These are phyloP conservation scores for Puma concolor DNA, from an alignment of 2,113 vertebrate genomes.

Conservation along the genomic window DNA sequence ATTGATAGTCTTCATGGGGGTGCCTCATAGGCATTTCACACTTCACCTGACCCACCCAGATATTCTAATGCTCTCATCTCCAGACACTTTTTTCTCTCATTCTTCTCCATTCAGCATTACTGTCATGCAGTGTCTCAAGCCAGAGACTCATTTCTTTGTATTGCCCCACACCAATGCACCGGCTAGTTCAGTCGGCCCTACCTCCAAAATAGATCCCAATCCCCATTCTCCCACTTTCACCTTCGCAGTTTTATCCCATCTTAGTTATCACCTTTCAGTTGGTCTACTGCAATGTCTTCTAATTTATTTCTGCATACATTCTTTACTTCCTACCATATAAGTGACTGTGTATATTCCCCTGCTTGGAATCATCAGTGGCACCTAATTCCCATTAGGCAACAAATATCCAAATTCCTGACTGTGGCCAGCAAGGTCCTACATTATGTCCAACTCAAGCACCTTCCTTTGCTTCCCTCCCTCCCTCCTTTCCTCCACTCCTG, in stretches of 20 bases:
- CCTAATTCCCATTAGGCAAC: not conserved
- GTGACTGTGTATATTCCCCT: not conserved
- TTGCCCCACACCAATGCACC: not conserved
- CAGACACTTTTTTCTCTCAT: not conserved
- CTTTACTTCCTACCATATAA: not conserved
- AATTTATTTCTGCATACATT: not conserved
- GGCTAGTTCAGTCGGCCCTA: not conserved
- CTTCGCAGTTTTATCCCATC: not conserved
- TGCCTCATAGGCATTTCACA: not conserved
- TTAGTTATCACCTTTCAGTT: not conserved
- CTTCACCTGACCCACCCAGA: not conserved
- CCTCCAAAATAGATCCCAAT: not conserved
- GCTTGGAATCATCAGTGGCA: not conserved
- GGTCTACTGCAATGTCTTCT: not conserved
- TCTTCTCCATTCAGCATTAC: not conserved
- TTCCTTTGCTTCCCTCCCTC: not conserved
- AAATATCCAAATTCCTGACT: not conserved
- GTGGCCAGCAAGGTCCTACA: not conserved
- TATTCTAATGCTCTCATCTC: not conserved
- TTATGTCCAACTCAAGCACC: not conserved
- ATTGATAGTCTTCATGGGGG: not conserved
- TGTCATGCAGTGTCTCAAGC: not conserved
- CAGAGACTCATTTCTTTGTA: not conserved
- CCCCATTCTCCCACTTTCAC: not conserved
- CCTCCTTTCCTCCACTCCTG: not conserved